Evolutionary conservation across 1,140 invertebrate genomes (phyloP).

Genomic region (Hylaeus volcanicus): DNA sequence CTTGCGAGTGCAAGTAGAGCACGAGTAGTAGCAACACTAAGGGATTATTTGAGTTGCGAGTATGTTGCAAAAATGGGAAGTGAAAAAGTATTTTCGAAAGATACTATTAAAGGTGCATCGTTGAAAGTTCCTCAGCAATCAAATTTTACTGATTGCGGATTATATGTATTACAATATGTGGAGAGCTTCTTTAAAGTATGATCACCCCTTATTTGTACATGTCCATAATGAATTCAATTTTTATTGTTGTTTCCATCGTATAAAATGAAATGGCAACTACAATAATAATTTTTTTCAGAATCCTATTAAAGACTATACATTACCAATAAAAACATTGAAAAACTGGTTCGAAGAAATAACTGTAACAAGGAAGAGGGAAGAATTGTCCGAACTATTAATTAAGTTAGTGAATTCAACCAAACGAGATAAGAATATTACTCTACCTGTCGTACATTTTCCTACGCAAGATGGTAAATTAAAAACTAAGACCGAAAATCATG

Average conservation of each 20-base stretch:
- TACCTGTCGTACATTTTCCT: conserved; percentile 78
- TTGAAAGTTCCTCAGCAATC: conserved; percentile 97
- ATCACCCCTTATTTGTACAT: conserved; percentile 17
- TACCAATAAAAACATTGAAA: conserved; percentile 88
- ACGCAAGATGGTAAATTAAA: conserved; percentile 77
- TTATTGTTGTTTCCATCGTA: conserved; percentile 28
- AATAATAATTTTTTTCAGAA: conserved; percentile 80
- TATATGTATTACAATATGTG: conserved; percentile 97
- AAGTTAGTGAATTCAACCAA: conserved; percentile 84
- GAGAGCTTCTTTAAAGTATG: conserved; percentile 94
- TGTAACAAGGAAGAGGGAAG: conserved; percentile 89
- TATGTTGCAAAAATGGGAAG: conserved; percentile 88
- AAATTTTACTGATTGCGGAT: conserved; percentile 98
- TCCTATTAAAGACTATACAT: conserved; percentile 87
- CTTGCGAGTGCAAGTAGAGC: conserved; percentile 89
- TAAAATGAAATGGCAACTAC: neutral
- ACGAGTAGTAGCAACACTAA: conserved; percentile 91
- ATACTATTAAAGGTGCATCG: conserved; percentile 90
- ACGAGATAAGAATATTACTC: conserved; percentile 72
- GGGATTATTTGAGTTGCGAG: conserved; percentile 95
- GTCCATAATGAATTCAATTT: neutral
- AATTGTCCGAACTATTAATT: conserved; percentile 88
- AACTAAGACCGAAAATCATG: conserved; percentile 65
- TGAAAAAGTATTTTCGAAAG: conserved; percentile 87
- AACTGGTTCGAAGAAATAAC: conserved; percentile 90